A percentile compares a stretch with the other conserved stretches of the same genome.
phyloP scores from a whole-genome alignment of 2,113 vertebrate species.

The human (Homo sapiens) region DNA sequence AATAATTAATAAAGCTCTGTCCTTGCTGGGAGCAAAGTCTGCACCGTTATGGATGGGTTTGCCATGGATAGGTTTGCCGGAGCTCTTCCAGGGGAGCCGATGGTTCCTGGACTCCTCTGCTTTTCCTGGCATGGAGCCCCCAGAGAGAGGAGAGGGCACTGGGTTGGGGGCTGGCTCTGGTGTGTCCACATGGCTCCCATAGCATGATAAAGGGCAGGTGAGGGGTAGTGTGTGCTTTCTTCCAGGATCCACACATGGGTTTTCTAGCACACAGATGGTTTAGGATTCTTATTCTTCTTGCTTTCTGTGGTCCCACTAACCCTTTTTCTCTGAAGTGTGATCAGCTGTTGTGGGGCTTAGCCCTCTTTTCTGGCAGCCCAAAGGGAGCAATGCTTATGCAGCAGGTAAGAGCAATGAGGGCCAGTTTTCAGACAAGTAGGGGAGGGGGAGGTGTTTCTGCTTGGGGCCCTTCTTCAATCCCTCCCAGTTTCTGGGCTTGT shows the following conservation, averaged over 20 bases:
- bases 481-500: slow-evolving; percentile 14
- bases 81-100: background rate
- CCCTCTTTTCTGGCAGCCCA: background rate
- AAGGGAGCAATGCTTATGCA: background rate
- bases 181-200: rapidly evolving
- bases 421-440: background rate
- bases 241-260: background rate
- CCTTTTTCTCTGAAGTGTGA: background rate
- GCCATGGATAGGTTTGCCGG: slow-evolving; percentile 55
- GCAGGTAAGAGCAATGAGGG: background rate
- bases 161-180: background rate
- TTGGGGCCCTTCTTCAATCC: background rate
- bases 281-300: background rate
- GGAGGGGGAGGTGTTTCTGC: background rate
- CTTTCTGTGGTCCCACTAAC: background rate
- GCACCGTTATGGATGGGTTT: slow-evolving; percentile 68
- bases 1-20: slow-evolving; percentile 83
- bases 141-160: slow-evolving; percentile 22
- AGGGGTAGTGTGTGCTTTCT: background rate
- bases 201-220: rapidly evolving
- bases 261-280: background rate
- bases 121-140: slow-evolving; percentile 30
- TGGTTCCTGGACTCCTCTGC: slow-evolving; percentile 10
- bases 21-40: slow-evolving; percentile 79
- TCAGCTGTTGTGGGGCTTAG: background rate